A percentile compares a stretch with the other conserved stretches of the same genome.
Conservation (phyloP, 2,888 invertebrate genomes). For the Hypena proboscidalis region DNA sequence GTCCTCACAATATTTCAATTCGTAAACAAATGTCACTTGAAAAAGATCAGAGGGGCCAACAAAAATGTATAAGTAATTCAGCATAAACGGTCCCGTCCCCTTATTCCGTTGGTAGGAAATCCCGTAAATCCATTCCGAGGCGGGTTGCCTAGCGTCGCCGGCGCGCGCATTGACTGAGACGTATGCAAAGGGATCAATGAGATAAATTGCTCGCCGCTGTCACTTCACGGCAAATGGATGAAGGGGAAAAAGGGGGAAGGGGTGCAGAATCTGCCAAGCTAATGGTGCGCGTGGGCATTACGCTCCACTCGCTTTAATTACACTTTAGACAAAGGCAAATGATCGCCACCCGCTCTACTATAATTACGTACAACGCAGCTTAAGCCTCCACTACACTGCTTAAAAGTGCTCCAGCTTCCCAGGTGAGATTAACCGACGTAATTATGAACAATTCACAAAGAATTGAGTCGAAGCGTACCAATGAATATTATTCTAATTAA, state of each 20-base stretch:
- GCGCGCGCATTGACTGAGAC: conserved; percentile 74
- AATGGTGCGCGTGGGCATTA: conserved; percentile 75
- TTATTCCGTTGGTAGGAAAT: conserved; percentile 59
- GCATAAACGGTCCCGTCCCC: conserved; percentile 59
- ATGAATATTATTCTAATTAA: no score
- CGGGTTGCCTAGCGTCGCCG: conserved; percentile 44
- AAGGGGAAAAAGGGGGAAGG: conserved; percentile 34
- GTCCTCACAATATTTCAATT: conserved; percentile 43
- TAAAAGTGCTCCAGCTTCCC: no score
- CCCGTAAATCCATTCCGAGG: conserved; percentile 66
- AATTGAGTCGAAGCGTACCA: no score
- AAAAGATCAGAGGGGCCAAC: conserved; percentile 53
- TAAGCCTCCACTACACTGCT: conserved; percentile 2
- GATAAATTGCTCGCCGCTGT: conserved; percentile 75
- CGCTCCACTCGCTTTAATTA: conserved; percentile 60
- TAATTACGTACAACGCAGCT: conserved; percentile 12
- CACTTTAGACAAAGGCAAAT: conserved; percentile 56
- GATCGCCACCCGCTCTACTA: conserved; percentile 30
- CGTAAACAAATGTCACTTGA: conserved; percentile 47
- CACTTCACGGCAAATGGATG: conserved; percentile 67
- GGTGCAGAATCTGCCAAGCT: conserved; percentile 46
- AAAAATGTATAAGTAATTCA: conserved; percentile 62
- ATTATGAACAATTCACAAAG: no score
- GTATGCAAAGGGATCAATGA: conserved; percentile 81
- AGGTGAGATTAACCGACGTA: no score